These are phyloP conservation scores for Neopelma chrysocephalum DNA, from an alignment of 2,797 vertebrate genomes.

Conservation along the genomic window DNA sequence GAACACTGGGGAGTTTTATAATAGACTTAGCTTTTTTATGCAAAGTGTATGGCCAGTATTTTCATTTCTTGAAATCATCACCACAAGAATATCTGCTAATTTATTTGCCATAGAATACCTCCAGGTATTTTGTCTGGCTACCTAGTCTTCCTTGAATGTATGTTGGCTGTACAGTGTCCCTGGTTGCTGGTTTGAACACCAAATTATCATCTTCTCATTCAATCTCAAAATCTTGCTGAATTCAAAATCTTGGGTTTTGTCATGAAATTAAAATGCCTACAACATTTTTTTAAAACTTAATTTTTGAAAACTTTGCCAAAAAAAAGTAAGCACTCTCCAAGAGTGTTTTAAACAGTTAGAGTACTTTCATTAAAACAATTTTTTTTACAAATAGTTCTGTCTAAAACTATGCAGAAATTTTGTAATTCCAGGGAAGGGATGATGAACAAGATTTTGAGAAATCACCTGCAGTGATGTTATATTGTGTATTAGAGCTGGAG, in stretches of 20 bases:
- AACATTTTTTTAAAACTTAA: not conserved
- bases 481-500: not conserved
- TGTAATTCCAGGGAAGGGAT: not conserved
- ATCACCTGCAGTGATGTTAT: not conserved
- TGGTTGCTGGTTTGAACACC: not conserved
- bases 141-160: not conserved
- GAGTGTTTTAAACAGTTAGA: not conserved
- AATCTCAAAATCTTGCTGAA: not conserved
- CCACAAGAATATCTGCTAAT: not conserved
- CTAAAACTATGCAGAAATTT: not conserved
- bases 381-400: not conserved
- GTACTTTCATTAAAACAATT: not conserved
- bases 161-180: not conserved
- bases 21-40: not conserved
- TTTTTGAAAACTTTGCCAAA: not conserved
- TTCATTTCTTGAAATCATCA: not conserved
- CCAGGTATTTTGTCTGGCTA: not conserved
- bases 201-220: not conserved
- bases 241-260: not conserved
- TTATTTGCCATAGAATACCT: not conserved
- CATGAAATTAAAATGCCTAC: not conserved
- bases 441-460: not conserved
- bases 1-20: not conserved
- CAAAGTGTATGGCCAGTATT: not conserved
- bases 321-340: not conserved